These are phyloP conservation scores for Hoplostethus mediterraneus DNA, from an alignment of 2,797 vertebrate species.

Conservation along the genomic window DNA sequence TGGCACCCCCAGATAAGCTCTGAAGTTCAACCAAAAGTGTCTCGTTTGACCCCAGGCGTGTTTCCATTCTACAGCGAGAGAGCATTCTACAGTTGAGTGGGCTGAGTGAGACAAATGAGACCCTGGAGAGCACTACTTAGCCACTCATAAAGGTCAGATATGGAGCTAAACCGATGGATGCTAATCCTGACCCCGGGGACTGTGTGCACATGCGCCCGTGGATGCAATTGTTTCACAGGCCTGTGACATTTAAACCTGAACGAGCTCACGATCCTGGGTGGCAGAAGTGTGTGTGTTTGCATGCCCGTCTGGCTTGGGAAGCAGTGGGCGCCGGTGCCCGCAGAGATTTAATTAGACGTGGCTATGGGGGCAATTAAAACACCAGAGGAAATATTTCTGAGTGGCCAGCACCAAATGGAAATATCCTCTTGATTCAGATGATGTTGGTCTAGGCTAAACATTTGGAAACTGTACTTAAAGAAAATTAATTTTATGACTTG, in stretches of 20 bases:
- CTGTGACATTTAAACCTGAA: conserved; percentile 83
- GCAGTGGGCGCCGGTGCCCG: conserved; percentile 39
- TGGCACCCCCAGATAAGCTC: conserved; percentile 18
- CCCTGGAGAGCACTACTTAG: conserved; percentile 78
- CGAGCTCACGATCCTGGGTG: conserved; percentile 57
- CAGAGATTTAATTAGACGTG: conserved; percentile 73
- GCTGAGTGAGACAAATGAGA: conserved; percentile 76
- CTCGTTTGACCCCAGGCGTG: not conserved
- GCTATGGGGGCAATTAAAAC: conserved; percentile 67
- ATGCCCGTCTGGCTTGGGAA: conserved; percentile 46
- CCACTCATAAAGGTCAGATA: conserved; percentile 84
- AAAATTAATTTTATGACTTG: not conserved
- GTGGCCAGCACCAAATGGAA: conserved; percentile 21
- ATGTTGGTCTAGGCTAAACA: conserved; percentile 8
- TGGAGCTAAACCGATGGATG: conserved; percentile 76
- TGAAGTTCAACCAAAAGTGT: conserved; percentile 9
- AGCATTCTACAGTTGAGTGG: conserved; percentile 39
- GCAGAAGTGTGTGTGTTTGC: conserved; percentile 47
- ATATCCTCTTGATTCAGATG: conserved; percentile 36
- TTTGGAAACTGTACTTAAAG: conserved; percentile 6
- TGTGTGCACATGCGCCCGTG: conserved; percentile 61
- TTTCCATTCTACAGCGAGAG: conserved; percentile 26
- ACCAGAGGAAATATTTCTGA: conserved; percentile 46
- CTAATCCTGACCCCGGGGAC: conserved; percentile 80
- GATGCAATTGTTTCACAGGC: conserved; percentile 79